Evolutionary conservation across 2,888 invertebrate genomes (phyloP), one percentile per base, ranked within the genome.

Genomic region (Buathra laborator): DNA sequence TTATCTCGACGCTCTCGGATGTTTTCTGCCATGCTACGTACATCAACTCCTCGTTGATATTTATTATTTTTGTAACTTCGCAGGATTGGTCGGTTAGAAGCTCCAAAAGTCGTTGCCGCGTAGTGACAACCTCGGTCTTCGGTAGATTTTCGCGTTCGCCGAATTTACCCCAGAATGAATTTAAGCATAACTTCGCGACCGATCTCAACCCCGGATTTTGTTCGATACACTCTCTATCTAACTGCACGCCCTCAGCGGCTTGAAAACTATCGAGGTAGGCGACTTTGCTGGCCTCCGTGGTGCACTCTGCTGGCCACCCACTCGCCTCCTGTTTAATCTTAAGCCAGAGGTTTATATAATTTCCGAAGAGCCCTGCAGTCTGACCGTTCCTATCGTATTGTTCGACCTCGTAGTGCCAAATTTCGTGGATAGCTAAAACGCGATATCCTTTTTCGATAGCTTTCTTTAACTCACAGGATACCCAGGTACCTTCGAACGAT

Each of bases 121-220:
- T 76, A 19, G 64, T 75, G 6, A 89, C 71, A 3, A 89, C 85
- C 0, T 43, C 79, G 0, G 89, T 87, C 78, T 87, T 80, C n/a
- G 70, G 59, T 59, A 86, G 70, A 70, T 89, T 88, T 68, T 89
- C 88, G 5, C 87, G 67, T 44, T 90, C 88, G 0, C 88, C 90
- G 66, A 90, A 89, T 81, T 90, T 89, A 9, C 90, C 90, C 90
- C 90, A 91, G 74, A 91, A 89, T 0, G 87, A 87, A 75, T 91
- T 92, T 2, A 91, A 46, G 43, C 87, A 87, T 3, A 90, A 67
- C 71, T 92, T 91, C 0, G 90, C 88, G 0, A 91, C 67, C 2
- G 82, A 87, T 59, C 90, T 81, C 16, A 89, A 66, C 0, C 90
- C 90, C 0, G 88, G 87, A 76, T 91, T 91, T 29, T 83, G 72